These are phyloP conservation scores for Diadophis punctatus DNA, from an alignment of 2,113 vertebrate species.

Conservation along the genomic window DNA sequence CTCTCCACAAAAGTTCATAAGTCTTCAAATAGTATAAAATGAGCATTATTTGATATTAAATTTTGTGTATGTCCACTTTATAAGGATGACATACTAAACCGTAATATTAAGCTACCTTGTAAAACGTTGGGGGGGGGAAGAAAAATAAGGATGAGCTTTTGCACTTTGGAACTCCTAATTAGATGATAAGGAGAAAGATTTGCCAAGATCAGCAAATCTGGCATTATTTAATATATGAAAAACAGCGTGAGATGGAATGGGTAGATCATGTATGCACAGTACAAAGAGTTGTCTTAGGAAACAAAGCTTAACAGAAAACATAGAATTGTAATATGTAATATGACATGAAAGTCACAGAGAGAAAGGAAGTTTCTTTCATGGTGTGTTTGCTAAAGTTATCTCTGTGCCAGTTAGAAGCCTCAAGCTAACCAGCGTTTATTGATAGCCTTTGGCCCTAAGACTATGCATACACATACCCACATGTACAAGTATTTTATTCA, in stretches of 20 bases:
- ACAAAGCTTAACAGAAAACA: background rate
- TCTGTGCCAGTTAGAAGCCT: background rate
- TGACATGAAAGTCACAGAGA: background rate
- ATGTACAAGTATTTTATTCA: background rate
- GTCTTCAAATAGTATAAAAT: background rate
- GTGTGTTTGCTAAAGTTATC: background rate
- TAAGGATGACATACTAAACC: background rate
- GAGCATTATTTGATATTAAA: background rate
- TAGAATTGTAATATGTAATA: background rate
- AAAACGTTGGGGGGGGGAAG: background rate
- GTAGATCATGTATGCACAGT: background rate
- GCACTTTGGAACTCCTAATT: background rate
- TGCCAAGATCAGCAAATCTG: background rate
- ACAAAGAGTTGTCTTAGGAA: background rate
- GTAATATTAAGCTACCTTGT: background rate
- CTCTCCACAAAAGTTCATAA: background rate
- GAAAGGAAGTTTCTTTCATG: background rate
- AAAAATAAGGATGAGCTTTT: background rate
- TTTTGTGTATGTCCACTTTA: background rate
- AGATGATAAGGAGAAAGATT: background rate
- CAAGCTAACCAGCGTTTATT: background rate
- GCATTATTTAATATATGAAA: background rate
- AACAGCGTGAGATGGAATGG: background rate
- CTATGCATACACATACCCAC: background rate
- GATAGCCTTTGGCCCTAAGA: background rate